Base-by-base conservation (phyloP, 2,888 invertebrate genomes). In the Doris montereyensis region DNA sequence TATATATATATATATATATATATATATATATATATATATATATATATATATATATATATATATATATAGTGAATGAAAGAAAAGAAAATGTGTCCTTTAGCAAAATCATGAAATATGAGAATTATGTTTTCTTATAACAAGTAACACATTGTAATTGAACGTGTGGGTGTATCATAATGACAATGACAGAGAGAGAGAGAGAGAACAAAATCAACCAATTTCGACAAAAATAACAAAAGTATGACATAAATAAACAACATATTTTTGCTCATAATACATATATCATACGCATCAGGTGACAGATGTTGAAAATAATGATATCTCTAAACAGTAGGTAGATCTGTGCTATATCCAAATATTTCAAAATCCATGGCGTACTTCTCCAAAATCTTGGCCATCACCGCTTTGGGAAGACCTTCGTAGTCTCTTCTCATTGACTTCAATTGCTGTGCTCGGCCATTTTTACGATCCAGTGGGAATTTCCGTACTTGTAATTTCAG, bases 341-440 rank as follows among this genome's bases (percentile, higher is more conserved):
- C 32, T 10, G 79, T 70, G 30, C 67, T 75, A 21, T 75, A 79
- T 34, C 79, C 79, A 72, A 79, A 79, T 30, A 79, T 52, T 72
- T 76, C 70, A 65, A 79, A 79, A 28, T 79, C 79, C 76, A 76
- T 76, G 62, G 76, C 71, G 65, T 79, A 79, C 62, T 32, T 70
- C 28, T 79, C 79, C 0, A 79, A 32, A 13, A 79, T 28, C 30
- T 79, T 79, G 1, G 76, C 79, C 79, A 79, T 76, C 2, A 62
- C 32, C 26, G 79, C 76, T 52, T 79, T 79, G 24, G 79, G 76
- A 70, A 79, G 65, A 5, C 75, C 30, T 10, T 79, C 79, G 24
- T 32, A 79, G 26, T 79, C 79, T 52, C 71, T 30, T 10, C 26
- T 35, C 52, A 79, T 70, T 62, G 65, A 71, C 72, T 79, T 79